These are phyloP conservation scores for Melanostigma gelatinosum DNA, from an alignment of 2,113 vertebrate genomes.

Conservation along the genomic window DNA sequence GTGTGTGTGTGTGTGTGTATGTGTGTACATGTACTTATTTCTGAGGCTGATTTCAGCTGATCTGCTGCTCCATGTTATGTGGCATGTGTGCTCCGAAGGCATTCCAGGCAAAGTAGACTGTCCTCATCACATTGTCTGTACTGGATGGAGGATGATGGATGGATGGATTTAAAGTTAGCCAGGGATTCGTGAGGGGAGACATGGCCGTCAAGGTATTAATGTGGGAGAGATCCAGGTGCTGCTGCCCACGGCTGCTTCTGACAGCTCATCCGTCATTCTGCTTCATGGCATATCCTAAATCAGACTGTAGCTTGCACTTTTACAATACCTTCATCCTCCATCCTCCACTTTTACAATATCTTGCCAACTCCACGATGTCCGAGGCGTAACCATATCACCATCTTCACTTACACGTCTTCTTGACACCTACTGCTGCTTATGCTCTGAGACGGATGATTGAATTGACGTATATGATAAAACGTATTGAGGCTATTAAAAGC, in stretches of 20 bases:
- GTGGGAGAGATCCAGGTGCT: constrained; percentile 51
- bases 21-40: not conserved
- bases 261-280: constrained; percentile 71
- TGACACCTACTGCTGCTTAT: constrained; percentile 5
- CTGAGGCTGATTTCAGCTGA: constrained; percentile 41
- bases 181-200: constrained; percentile 17
- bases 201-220: constrained; percentile 53
- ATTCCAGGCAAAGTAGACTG: constrained; percentile 4
- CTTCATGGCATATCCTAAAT: constrained; percentile 62
- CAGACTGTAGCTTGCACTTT: constrained; percentile 46
- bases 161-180: constrained; percentile 27
- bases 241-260: constrained; percentile 41
- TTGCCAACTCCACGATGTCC: constrained; percentile 6
- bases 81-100: constrained; percentile 43
- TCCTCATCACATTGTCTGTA: constrained; percentile 39
- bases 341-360: constrained; percentile 21
- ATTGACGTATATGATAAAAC: not conserved
- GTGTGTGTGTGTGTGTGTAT: constrained; percentile 19
- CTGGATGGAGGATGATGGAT: constrained; percentile 27
- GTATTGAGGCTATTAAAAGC: not conserved
- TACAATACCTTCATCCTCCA: constrained; percentile 9
- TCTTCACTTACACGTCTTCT: constrained; percentile 3
- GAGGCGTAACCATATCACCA: constrained; percentile 4
- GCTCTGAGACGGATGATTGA: not conserved
- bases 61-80: constrained; percentile 37